Evolutionary conservation across 2,888 invertebrate species (phyloP).

Genomic region (Lissocephala sabroskyi): DNA sequence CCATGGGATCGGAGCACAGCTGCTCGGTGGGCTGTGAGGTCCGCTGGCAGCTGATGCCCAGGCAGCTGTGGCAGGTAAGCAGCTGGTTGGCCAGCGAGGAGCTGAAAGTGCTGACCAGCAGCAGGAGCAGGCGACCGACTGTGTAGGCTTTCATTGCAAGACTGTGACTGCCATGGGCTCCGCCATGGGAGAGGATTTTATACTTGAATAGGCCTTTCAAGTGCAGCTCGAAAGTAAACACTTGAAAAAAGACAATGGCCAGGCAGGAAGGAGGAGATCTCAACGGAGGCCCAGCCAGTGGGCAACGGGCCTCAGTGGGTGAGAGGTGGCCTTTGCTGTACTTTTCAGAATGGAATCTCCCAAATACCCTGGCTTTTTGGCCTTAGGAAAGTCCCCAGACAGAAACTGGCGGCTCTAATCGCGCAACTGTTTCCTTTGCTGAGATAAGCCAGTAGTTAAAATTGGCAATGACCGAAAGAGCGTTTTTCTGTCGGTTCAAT

Average conservation of each 20-base stretch:
- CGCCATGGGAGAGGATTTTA: slow-evolving; percentile 6
- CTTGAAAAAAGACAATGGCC: too few relatives aligned
- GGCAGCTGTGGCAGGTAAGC: slow-evolving; percentile 57
- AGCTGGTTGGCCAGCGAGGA: slow-evolving; percentile 38
- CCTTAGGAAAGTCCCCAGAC: too few relatives aligned
- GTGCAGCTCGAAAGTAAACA: too few relatives aligned
- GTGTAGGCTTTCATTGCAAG: slow-evolving; percentile 34
- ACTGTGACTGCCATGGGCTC: slow-evolving; percentile 20
- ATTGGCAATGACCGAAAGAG: neutral
- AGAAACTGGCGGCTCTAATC: too few relatives aligned
- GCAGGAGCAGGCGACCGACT: slow-evolving; percentile 13
- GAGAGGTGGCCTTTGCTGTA: too few relatives aligned
- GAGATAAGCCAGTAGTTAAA: neutral
- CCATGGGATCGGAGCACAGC: slow-evolving; percentile 57
- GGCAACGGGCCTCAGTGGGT: too few relatives aligned
- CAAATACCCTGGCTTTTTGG: too few relatives aligned
- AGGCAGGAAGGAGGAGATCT: too few relatives aligned
- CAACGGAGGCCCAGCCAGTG: too few relatives aligned
- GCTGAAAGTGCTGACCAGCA: slow-evolving; percentile 21
- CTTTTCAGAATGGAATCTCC: too few relatives aligned
- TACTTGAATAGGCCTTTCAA: too few relatives aligned
- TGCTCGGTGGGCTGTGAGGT: slow-evolving; percentile 37
- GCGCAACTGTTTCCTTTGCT: too few relatives aligned
- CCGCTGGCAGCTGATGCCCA: slow-evolving; percentile 63
- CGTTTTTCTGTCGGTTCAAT: neutral